These are phyloP conservation scores for Odobenus rosmarus DNA, from an alignment of 2,113 vertebrate genomes.

Conservation along the genomic window DNA sequence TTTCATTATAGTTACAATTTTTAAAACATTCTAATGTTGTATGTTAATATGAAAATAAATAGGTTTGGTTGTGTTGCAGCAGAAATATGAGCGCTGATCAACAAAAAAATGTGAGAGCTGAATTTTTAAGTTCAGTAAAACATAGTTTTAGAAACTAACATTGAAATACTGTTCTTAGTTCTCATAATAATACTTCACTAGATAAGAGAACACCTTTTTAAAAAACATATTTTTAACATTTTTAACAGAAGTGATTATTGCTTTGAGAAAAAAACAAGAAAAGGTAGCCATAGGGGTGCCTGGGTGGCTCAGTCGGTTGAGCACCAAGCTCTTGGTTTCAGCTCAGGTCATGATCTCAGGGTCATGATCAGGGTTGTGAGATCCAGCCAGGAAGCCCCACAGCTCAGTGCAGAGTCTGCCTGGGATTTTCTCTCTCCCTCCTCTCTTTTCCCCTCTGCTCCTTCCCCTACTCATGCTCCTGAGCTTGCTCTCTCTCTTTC, in stretches of 20 bases:
- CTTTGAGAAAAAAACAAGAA: neutral
- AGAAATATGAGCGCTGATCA: neutral
- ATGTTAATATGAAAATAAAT: neutral
- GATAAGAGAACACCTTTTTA: neutral
- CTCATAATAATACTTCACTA: neutral
- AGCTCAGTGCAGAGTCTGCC: neutral
- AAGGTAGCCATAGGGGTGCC: neutral
- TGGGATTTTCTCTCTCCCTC: neutral
- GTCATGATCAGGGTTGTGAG: neutral
- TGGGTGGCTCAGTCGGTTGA: neutral
- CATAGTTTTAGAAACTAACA: neutral
- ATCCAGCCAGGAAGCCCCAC: neutral
- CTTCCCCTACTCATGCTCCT: neutral
- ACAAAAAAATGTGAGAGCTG: neutral
- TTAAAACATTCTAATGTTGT: neutral
- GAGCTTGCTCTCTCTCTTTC: neutral
- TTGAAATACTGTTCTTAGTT: neutral
- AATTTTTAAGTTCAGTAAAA: neutral
- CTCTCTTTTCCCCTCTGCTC: neutral
- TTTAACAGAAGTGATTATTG: neutral
- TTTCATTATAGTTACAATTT: neutral
- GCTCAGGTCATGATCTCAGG: neutral
- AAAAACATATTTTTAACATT: neutral
- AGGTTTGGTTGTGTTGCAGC: neutral
- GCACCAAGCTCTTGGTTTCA: neutral